Evolutionary conservation across 2,797 vertebrate species (phyloP).

Genomic region (Phalanger gymnotis): DNA sequence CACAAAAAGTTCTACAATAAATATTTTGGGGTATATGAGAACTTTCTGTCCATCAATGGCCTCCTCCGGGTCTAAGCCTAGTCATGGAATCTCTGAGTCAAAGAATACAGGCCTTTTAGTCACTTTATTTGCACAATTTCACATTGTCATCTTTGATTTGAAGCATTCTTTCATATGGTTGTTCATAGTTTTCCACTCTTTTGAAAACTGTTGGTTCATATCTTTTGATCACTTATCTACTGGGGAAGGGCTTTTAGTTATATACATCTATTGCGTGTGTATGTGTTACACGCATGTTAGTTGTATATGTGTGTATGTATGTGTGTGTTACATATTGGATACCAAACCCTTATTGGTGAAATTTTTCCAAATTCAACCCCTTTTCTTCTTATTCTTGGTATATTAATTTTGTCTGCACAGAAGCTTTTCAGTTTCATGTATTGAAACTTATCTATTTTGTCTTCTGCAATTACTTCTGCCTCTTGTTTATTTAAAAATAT

Average conservation of each 20-base stretch:
- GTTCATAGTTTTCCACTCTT: background rate
- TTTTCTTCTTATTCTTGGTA: background rate
- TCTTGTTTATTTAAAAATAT: background rate
- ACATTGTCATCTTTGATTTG: no score
- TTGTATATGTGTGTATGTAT: background rate
- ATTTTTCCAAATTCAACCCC: background rate
- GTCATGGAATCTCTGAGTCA: no score
- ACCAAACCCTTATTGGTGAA: background rate
- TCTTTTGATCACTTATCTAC: background rate
- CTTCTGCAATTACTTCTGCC: background rate
- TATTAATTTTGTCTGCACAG: background rate
- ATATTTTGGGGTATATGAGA: no score
- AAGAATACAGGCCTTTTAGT: no score
- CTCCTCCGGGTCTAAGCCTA: no score
- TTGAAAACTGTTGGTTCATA: background rate
- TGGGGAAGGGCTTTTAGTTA: background rate
- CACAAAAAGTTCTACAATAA: no score
- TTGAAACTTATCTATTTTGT: background rate
- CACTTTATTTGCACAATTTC: no score
- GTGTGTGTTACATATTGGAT: background rate
- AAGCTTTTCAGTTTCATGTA: background rate
- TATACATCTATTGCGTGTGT: background rate
- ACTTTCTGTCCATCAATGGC: no score
- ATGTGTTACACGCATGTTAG: background rate
- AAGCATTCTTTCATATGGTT: background rate